Evolutionary conservation across 2,797 vertebrate species (phyloP).

Genomic region (Molossus molossus): DNA sequence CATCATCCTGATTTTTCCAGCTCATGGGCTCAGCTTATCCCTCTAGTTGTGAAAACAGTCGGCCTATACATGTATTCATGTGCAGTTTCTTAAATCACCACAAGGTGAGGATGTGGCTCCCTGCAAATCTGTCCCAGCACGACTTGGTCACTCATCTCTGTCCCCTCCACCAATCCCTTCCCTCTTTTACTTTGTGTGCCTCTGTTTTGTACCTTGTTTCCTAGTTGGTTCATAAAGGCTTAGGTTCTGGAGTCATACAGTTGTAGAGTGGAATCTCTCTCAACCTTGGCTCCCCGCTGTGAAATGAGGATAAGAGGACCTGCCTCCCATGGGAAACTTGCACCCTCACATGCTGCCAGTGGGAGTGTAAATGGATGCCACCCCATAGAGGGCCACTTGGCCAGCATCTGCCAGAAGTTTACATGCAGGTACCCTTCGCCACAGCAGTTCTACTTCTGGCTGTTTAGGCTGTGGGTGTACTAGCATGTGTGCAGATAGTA

Average conservation of each 20-base stretch:
- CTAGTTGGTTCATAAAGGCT: neutral
- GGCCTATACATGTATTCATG: neutral
- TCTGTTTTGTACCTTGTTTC: constrained; percentile 20
- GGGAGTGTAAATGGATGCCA: neutral
- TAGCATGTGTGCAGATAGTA: rapidly evolving
- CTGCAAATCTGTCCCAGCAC: neutral
- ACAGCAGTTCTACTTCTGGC: neutral
- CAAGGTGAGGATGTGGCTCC: constrained; percentile 57
- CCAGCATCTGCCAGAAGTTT: neutral
- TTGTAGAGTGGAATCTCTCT: neutral
- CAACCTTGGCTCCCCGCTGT: neutral
- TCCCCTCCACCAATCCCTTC: neutral
- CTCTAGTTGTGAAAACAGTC: neutral
- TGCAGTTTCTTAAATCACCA: constrained; percentile 45
- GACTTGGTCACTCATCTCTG: neutral
- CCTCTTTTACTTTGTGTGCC: neutral
- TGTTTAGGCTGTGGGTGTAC: neutral
- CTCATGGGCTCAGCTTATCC: neutral
- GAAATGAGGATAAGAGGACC: neutral
- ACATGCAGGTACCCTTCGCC: neutral
- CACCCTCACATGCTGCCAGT: neutral
- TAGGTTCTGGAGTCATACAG: neutral
- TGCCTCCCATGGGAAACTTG: neutral
- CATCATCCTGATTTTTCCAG: constrained; percentile 11
- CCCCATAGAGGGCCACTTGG: neutral